These are phyloP conservation scores for Apamea sordens DNA, from an alignment of 2,888 invertebrate species.

Conservation along the genomic window DNA sequence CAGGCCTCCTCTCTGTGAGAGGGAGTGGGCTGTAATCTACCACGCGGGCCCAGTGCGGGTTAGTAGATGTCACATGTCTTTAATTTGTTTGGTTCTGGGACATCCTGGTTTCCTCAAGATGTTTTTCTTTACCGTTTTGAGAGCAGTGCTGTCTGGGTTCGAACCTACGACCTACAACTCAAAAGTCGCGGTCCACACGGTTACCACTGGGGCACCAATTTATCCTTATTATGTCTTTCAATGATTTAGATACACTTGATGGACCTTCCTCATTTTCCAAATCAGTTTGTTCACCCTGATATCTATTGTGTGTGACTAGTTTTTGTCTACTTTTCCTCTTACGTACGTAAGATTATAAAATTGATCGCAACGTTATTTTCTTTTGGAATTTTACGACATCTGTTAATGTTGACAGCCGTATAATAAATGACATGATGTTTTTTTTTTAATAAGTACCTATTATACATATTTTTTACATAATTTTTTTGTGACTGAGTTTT, in stretches of 20 bases:
- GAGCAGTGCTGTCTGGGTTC: background rate
- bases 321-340: constrained; percentile 18
- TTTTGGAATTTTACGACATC: background rate
- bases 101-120: background rate
- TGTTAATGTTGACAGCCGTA: background rate
- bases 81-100: no score
- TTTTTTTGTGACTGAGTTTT: no score
- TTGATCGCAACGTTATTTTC: background rate
- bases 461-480: no score
- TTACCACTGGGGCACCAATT: background rate
- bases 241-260: background rate
- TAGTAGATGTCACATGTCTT: no score
- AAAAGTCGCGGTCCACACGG: background rate
- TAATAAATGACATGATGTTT: background rate
- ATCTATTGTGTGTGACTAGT: background rate
- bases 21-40: no score
- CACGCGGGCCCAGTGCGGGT: no score
- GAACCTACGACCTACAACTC: no score
- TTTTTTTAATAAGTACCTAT: no score
- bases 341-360: background rate
- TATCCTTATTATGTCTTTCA: constrained; percentile 2
- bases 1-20: no score
- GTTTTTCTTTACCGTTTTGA: background rate
- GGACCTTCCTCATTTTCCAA: constrained; percentile 15
- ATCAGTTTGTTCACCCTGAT: constrained; percentile 21